These are phyloP conservation scores for Lycaena phlaeas DNA, from an alignment of 2,888 invertebrate genomes.

Conservation along the genomic window DNA sequence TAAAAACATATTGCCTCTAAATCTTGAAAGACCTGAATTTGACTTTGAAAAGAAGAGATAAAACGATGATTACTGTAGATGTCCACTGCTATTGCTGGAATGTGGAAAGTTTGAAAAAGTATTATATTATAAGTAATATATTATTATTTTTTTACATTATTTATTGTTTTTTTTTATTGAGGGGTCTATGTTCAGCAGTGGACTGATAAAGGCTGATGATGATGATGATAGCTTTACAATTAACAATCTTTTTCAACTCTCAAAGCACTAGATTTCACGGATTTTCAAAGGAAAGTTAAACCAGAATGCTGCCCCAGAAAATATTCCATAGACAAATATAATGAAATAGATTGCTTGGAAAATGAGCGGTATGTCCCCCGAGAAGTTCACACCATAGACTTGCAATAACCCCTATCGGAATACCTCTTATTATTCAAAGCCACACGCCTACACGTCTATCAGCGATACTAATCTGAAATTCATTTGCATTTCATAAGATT, in stretches of 20 bases:
- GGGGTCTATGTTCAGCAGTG: too few relatives aligned
- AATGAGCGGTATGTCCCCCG: neutral
- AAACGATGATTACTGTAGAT: too few relatives aligned
- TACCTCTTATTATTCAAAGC: neutral
- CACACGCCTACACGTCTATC: neutral
- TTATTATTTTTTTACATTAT: too few relatives aligned
- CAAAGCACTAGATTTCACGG: neutral
- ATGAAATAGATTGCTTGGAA: too few relatives aligned
- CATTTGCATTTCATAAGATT: constrained; percentile 7
- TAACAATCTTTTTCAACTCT: too few relatives aligned
- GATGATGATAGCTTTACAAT: too few relatives aligned
- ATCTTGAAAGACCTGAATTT: neutral
- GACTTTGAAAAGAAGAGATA: too few relatives aligned
- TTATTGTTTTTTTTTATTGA: too few relatives aligned
- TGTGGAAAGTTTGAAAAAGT: too few relatives aligned
- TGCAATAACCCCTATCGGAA: neutral
- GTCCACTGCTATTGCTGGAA: too few relatives aligned
- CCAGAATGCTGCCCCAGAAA: neutral
- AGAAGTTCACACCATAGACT: neutral
- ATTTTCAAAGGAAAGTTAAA: neutral
- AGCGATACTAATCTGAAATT: neutral
- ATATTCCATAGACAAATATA: neutral
- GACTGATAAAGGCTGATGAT: too few relatives aligned
- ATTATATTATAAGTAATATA: too few relatives aligned
- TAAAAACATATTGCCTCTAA: neutral